Base-by-base conservation (phyloP, 2,113 vertebrate genomes). In the Hydrochoerus hydrochaeris region DNA sequence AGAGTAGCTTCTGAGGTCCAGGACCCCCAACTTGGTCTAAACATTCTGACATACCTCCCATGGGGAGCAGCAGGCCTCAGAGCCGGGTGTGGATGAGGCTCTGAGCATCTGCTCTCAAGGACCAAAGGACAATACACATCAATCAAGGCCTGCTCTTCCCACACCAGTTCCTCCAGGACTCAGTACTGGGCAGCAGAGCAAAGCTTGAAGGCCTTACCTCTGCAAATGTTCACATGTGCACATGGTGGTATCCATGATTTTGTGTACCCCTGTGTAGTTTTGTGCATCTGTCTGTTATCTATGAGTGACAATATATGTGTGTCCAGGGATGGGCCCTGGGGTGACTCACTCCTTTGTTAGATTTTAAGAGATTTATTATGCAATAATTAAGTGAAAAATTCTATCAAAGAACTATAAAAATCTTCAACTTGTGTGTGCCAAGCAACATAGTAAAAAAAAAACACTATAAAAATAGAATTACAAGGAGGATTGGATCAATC, bases 341-440 rank as follows among this genome's bases (percentile, higher is more conserved):
- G 16, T 52, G 30, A 28, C 13, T 35, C 38, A 49, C 75, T 82
- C 81, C 67, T 84, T 65, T 26, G 5, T 80, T 57, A 77, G 57
- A 81, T 26, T 19, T 41, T 63, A 65, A 90, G 11, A 93, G 84
- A 52, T 46, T 90, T 87, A 62, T 82, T 58, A 57, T 17, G 90
- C 14, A 87, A n/a, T 60, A 58, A 81, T 60, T 67, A 62, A 80
- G 62, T 26, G 12, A 54, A 71, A 57, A 57, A 65, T 35, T 67
- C 57, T 84, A 12, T 73, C 69, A 38, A 95, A 92, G 63, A 52
- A 35, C 52, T 73, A 82, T 38, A 82, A 90, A 92, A 92, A 62
- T 85, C 41, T 44, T 73, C 52, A 83, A 28, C 46, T 41, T 69
- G 8, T 35, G 52, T 7, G 26, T 54, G 60, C 44, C 35, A 54